These are phyloP conservation scores for Cantharis nigra DNA, from an alignment of 2,888 invertebrate species.

Conservation along the genomic window DNA sequence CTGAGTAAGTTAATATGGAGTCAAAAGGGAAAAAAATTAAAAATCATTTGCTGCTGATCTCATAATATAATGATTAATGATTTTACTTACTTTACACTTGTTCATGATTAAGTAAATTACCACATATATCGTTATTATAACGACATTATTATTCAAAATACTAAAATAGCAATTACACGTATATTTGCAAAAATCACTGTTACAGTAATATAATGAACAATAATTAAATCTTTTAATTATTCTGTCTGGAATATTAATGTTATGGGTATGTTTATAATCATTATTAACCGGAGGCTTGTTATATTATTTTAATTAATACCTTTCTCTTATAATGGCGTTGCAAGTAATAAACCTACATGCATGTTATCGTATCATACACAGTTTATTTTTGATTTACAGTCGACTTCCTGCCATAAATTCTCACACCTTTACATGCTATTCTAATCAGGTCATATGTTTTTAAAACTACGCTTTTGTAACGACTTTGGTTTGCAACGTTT, in stretches of 20 bases:
- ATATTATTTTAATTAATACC: slow-evolving; percentile 50
- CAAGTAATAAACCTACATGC: slow-evolving; percentile 46
- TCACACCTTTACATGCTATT: slow-evolving; percentile 47
- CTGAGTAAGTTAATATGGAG: no score
- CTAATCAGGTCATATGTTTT: slow-evolving; percentile 42
- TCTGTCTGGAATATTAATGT: slow-evolving; percentile 43
- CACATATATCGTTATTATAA: not conserved
- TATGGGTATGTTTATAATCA: slow-evolving; percentile 44
- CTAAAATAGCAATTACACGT: slow-evolving; percentile 19
- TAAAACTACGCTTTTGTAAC: slow-evolving; percentile 39
- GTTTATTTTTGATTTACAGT: slow-evolving; percentile 50
- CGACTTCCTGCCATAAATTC: slow-evolving; percentile 50
- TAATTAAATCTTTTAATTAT: slow-evolving; percentile 49
- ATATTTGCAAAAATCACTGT: slow-evolving; percentile 25
- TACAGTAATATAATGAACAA: slow-evolving; percentile 40
- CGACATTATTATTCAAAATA: not conserved
- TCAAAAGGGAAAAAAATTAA: no score
- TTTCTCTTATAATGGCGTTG: slow-evolving; percentile 45
- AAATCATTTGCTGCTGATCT: no score
- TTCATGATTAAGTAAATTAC: not conserved
- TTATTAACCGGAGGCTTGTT: slow-evolving; percentile 50
- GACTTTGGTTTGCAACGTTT: slow-evolving; percentile 26
- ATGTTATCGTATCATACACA: slow-evolving; percentile 50
- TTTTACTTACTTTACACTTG: not conserved
- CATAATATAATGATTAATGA: not conserved